These are phyloP conservation scores for Terrapene triunguis DNA, from an alignment of 2,113 vertebrate species.

Conservation along the genomic window DNA sequence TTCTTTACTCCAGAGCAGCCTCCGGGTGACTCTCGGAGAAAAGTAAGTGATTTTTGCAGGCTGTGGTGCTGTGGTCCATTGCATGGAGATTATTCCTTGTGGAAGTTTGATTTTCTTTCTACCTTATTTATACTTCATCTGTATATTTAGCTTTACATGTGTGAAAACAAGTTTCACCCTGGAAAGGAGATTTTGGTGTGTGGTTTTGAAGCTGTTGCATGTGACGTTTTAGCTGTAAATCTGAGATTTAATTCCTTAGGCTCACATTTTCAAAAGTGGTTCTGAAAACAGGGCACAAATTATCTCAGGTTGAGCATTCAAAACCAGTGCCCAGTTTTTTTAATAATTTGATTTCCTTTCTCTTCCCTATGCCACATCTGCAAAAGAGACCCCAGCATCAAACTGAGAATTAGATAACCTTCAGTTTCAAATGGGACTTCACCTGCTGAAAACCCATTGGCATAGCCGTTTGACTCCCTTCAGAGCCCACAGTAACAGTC, in stretches of 20 bases:
- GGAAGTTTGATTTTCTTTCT: constrained; percentile 67
- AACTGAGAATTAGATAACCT: neutral
- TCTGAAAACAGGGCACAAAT: neutral
- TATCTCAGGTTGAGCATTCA: neutral
- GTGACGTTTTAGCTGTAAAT: neutral
- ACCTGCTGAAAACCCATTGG: neutral
- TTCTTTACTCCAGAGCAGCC: constrained; percentile 97
- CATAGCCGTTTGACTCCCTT: rapidly evolving
- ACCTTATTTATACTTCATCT: constrained; percentile 62
- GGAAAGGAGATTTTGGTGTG: constrained; percentile 73
- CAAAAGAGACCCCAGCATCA: neutral
- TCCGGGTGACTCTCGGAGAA: constrained; percentile 96
- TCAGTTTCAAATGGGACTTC: neutral
- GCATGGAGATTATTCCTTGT: constrained; percentile 83
- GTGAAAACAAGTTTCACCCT: constrained; percentile 81
- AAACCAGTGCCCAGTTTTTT: neutral
- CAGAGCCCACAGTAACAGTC: neutral
- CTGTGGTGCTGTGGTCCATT: constrained; percentile 82
- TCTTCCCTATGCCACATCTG: neutral
- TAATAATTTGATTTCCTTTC: neutral
- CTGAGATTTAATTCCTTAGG: neutral
- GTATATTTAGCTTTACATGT: constrained; percentile 58
- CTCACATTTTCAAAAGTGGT: neutral
- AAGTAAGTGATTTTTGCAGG: constrained; percentile 93
- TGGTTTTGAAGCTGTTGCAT: constrained; percentile 9